A percentile compares a stretch with the other conserved stretches of the same genome.
These are phyloP conservation scores for Ichneumoninae sp. DNA, from an alignment of 2,888 invertebrate species.

Conservation along the genomic window DNA sequence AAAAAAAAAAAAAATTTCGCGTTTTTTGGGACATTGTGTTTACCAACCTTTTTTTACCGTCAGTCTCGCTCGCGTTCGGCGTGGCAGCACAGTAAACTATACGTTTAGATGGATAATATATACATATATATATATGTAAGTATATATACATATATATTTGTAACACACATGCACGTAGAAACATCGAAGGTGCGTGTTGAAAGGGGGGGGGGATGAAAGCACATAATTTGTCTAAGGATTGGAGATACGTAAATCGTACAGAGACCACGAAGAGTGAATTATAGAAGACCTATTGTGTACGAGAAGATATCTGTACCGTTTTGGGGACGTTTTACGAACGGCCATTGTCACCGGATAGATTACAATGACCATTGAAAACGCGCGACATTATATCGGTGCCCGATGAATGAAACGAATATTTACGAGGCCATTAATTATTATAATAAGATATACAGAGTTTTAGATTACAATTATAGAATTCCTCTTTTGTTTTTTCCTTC, in stretches of 20 bases:
- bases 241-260: slow-evolving; percentile 22
- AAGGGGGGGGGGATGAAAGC: slow-evolving; percentile 68
- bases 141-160: slow-evolving; percentile 45
- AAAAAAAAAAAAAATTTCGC: slow-evolving; percentile 26
- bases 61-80: slow-evolving; percentile 66
- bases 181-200: slow-evolving; percentile 75
- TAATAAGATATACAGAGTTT: slow-evolving; percentile 58
- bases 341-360: slow-evolving; percentile 28
- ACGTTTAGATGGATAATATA: slow-evolving; percentile 53
- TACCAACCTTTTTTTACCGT: slow-evolving; percentile 5
- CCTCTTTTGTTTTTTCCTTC: slow-evolving; percentile 19
- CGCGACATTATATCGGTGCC: slow-evolving; percentile 12
- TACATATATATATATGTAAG: slow-evolving; percentile 45
- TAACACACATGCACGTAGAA: slow-evolving; percentile 76
- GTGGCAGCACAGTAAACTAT: slow-evolving; percentile 44
- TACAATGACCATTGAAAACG: slow-evolving; percentile 10
- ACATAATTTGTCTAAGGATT: slow-evolving; percentile 48
- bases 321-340: slow-evolving; percentile 40
- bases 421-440: slow-evolving; percentile 57
- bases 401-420: slow-evolving; percentile 45
- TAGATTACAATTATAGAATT: slow-evolving; percentile 52
- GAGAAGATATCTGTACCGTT: slow-evolving; percentile 42
- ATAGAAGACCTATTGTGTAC: slow-evolving; percentile 43
- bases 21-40: too few relatives aligned
- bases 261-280: slow-evolving; percentile 39